Base-by-base conservation (phyloP, 1,140 invertebrate genomes). In the Bombus soroeensis region DNA sequence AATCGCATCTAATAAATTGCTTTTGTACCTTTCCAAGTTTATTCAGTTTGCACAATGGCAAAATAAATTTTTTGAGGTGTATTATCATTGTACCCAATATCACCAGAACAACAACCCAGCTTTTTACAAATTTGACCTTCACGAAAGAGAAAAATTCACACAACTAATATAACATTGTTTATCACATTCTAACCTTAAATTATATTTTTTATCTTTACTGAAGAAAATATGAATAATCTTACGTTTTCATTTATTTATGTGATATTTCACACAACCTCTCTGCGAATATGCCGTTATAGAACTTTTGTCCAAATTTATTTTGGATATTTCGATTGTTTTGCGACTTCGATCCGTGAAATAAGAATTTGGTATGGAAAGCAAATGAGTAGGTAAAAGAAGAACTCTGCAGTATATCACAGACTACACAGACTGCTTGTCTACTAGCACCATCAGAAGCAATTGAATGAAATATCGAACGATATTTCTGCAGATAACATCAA, bases 61-160 rank as follows among this genome's bases (percentile, higher is more conserved):
- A 62, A 39, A 80, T 47, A 62, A 74, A 85, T 37, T 34, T 82
- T 75, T 77, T 87, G 39, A 90, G 37, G 1, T 57, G 73, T 22
- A 72, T 57, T 8, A 53, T 82, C 85, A 89, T 87, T 47, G 68
- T 64, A 66, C 47, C 66, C 18, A 78, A 72, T 78, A 28, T 86
- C 70, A 75, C 22, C 32, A 68, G 57, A 62, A 34, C 47, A 71
- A n/a, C 1, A 41, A 62, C 53, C 75, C n/a, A 77, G 5, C 12
- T 83, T 79, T 57, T 25, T 53, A 47, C 3, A 70, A 82, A 37
- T 74, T 22, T 79, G n/a, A 85, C 81, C 81, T 81, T 83, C 77
- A 81, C 59, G 80, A 83, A 77, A 57, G 66, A 80, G 47, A 80
- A 41, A 89, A 89, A 89, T 41, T 79, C 25, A 78, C 12, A 47